Evolutionary conservation across 2,797 vertebrate genomes (phyloP), one percentile per base, ranked within the genome.

Genomic region (Melanogrammus aeglefinus): DNA sequence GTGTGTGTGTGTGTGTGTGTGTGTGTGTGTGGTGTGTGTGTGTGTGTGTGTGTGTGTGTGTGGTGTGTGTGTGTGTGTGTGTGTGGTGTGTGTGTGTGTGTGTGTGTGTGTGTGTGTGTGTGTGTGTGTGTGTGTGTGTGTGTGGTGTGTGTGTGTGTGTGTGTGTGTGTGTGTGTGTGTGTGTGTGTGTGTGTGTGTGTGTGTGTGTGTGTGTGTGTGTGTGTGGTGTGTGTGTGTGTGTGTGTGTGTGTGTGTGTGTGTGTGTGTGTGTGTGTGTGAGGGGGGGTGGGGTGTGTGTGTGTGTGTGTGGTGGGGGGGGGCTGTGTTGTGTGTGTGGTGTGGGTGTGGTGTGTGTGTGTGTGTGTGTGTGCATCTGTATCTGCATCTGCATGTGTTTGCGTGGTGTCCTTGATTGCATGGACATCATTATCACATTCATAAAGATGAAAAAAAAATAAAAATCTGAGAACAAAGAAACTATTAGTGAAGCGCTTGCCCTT

Each of bases 401-500:
- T 33, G 63, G 63, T 69, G 63, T 69, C n/a, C 63, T n/a, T 69
- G 63, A 69, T 69, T 69, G 70, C 70, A 72, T 35, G 70, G 18
- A 14, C 27, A 35, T 72, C 70, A 72, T 72, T 72, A 35, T 35
- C 29, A 66, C 80, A 76, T 83, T 80, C 76, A 76, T 83, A 79
- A 83, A 85, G 80, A 90, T 78, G 73, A 86, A 85, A 80, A 86
- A 87, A 82, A 84, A 75, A 80, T 76, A 75, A 74, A 77, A 82
- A 78, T 84, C 77, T 83, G 84, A 85, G 77, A 78, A 82, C 27
- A 72, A 72, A 87, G 82, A 77, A 81, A 79, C 77, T 89, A 72
- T 88, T 88, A 90, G 82, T 86, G 85, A 73, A 85, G 76, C 83
- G 79, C 88, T 91, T 89, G 86, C 76, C 85, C 80, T 77, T 84